A percentile compares a stretch with the other conserved stretches of the same genome.
phyloP scores from a whole-genome alignment of 2,888 invertebrate species.

The Sphecodes monilicornis region DNA sequence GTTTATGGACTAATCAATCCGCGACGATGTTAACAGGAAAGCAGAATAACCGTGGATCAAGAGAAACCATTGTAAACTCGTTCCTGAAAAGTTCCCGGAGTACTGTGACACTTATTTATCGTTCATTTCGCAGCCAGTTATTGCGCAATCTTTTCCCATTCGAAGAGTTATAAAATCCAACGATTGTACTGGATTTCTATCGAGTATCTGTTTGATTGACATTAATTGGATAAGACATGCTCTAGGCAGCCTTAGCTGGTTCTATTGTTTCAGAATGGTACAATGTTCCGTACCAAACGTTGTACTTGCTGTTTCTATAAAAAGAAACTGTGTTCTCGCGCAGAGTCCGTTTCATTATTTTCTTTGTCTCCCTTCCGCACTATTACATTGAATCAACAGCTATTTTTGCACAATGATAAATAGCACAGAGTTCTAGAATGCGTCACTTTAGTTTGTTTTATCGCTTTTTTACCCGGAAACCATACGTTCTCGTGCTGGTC shows the following conservation, averaged over 20 bases:
- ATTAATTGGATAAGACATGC: slow-evolving; percentile 18
- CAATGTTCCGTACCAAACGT: slow-evolving; percentile 4
- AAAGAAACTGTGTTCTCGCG: not conserved
- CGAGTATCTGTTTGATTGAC: slow-evolving; percentile 8
- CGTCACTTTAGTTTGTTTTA: not conserved
- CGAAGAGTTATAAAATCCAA: slow-evolving; percentile 8
- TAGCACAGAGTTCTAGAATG: not conserved
- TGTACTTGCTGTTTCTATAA: not conserved
- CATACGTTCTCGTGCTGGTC: not conserved
- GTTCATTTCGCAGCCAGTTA: not conserved
- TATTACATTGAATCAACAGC: not conserved
- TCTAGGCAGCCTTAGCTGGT: not conserved
- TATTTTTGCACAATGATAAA: not conserved
- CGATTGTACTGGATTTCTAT: slow-evolving; percentile 8
- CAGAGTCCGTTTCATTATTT: not conserved
- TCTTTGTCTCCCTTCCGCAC: not conserved
- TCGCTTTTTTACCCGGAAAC: not conserved
- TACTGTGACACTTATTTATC: not conserved
- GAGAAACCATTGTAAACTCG: not conserved
- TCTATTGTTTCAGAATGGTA: slow-evolving; percentile 3
- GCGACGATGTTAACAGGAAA: not conserved
- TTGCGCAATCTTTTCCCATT: not conserved
- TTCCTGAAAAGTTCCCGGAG: not conserved
- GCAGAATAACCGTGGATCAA: not conserved
- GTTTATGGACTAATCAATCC: not conserved